Conservation (phyloP, 2,888 invertebrate genomes). For the Gortyna flavago region DNA sequence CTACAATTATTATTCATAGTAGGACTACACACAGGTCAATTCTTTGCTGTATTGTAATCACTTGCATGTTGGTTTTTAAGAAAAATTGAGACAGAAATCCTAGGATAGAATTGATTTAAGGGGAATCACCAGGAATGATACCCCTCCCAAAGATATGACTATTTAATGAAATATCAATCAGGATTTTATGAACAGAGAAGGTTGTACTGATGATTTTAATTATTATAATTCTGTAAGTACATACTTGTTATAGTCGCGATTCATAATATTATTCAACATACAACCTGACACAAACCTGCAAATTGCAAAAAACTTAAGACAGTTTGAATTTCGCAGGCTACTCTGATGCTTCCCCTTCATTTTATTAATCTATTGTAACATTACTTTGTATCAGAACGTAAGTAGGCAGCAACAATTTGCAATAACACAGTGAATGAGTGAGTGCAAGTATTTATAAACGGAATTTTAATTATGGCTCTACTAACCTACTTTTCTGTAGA, state of each 20-base stretch:
- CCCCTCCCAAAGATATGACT: neutral
- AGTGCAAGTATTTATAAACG: slow-evolving; percentile 2
- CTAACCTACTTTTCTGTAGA: neutral
- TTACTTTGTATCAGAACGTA: neutral
- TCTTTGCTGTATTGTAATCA: neutral
- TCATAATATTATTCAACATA: neutral
- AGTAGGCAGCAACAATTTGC: neutral
- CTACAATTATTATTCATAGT: slow-evolving; percentile 29
- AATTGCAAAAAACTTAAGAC: too few species aligned
- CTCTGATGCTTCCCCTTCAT: neutral
- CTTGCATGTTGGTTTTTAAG: too few species aligned
- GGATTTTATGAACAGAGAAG: neutral
- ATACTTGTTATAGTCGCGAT: neutral
- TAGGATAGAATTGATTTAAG: neutral
- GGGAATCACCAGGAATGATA: neutral
- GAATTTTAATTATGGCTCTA: neutral
- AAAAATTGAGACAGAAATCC: neutral
- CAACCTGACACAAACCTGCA: neutral
- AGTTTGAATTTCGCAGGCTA: neutral
- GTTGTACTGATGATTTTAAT: neutral
- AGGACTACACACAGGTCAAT: neutral
- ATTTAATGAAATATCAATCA: neutral
- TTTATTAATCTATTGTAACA: neutral
- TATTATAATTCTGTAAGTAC: neutral
- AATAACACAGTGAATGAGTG: neutral